These are phyloP conservation scores for Colinus virginianus DNA, from an alignment of 2,113 vertebrate species.

Conservation along the genomic window DNA sequence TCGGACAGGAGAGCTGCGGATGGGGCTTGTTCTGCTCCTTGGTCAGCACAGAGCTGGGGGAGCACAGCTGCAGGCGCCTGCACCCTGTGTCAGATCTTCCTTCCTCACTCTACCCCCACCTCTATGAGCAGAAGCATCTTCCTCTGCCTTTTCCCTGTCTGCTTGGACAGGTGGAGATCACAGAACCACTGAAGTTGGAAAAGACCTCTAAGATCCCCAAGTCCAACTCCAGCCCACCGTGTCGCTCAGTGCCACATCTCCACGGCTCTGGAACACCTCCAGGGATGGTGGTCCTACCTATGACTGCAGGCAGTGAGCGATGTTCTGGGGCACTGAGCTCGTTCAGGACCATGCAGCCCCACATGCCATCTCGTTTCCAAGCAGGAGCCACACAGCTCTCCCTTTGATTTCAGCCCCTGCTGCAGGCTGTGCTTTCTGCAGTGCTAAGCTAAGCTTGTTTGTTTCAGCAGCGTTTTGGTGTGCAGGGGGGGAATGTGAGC, in stretches of 20 bases:
- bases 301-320: background rate
- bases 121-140: background rate
- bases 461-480: accelerated
- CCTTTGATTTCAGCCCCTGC: background rate
- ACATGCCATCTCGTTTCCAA: background rate
- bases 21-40: background rate
- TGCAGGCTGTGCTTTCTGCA: accelerated
- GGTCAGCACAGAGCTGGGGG: background rate
- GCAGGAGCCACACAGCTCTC: background rate
- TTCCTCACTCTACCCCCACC: background rate
- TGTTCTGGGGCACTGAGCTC: background rate
- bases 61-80: background rate
- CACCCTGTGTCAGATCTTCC: accelerated
- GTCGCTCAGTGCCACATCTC: no score
- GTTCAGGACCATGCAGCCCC: background rate
- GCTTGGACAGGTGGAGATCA: background rate
- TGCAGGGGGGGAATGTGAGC: accelerated
- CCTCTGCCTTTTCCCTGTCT: background rate
- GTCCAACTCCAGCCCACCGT: background rate
- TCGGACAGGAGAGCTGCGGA: background rate
- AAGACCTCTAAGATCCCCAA: background rate
- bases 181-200: background rate
- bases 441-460: accelerated
- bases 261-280: no score
- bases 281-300: no score